These are phyloP conservation scores for Bombus superbus DNA, from an alignment of 1,140 invertebrate species.

Conservation along the genomic window DNA sequence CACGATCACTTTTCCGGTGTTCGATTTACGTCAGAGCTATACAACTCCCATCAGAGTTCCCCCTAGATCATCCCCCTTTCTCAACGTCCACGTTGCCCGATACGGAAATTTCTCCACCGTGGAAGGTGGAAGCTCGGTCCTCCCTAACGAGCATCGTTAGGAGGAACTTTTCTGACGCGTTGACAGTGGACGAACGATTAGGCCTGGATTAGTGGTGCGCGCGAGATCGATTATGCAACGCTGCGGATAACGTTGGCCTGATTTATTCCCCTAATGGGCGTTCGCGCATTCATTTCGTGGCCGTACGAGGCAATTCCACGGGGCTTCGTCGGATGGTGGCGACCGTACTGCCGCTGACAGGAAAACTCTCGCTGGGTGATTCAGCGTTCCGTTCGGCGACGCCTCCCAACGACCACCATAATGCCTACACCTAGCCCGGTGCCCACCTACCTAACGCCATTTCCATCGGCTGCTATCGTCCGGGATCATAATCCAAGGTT, in stretches of 20 bases:
- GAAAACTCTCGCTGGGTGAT: conserved; percentile 83
- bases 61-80: neutral
- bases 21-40: neutral
- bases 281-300: conserved; percentile 83
- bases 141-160: conserved; percentile 37
- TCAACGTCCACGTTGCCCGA: neutral
- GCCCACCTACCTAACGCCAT: conserved; percentile 68
- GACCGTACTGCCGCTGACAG: conserved; percentile 79
- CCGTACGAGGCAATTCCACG: conserved; percentile 79
- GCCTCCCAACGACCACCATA: conserved; percentile 81
- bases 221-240: conserved; percentile 80
- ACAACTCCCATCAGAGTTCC: neutral
- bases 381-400: conserved; percentile 83
- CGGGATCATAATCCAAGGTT: conserved; percentile 72
- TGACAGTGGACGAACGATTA: conserved; percentile 65
- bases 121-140: neutral
- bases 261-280: conserved; percentile 84
- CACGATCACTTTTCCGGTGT: neutral
- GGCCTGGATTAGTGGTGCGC: conserved; percentile 67
- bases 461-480: conserved; percentile 72
- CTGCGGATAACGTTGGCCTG: conserved; percentile 82
- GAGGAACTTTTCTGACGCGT: conserved; percentile 17
- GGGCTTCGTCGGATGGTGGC: conserved; percentile 76
- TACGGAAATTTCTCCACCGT: neutral
- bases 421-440: conserved; percentile 74